phyloP scores from a whole-genome alignment of 2,888 invertebrate genomes.

The Amitus sp. region DNA sequence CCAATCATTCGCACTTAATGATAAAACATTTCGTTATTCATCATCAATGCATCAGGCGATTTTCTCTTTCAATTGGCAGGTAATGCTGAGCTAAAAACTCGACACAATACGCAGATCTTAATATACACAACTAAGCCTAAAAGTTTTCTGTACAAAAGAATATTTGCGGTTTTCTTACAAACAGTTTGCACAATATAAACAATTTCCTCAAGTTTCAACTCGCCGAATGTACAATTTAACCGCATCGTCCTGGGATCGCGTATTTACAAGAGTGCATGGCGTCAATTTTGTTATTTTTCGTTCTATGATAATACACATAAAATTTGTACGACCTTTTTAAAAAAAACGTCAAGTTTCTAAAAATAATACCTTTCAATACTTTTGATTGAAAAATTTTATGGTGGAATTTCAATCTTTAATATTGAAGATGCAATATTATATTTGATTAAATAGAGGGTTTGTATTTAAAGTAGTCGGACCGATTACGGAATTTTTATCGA shows the following conservation, averaged over 20 bases:
- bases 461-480: not conserved
- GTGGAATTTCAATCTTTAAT: too few species aligned
- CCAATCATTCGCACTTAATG: not conserved
- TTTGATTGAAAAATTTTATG: too few species aligned
- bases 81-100: not conserved
- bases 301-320: too few species aligned
- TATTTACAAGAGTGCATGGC: not conserved
- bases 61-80: not conserved
- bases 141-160: conserved; percentile 3
- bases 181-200: not conserved
- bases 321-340: too few species aligned
- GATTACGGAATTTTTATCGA: not conserved
- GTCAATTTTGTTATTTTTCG: too few species aligned
- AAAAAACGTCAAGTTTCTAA: too few species aligned
- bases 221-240: too few species aligned
- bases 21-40: not conserved
- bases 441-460: not conserved
- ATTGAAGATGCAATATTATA: too few species aligned
- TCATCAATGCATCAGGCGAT: not conserved
- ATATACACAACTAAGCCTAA: conserved; percentile 4
- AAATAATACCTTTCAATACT: too few species aligned
- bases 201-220: not conserved
- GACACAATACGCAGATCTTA: not conserved
- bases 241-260: not conserved
- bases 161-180: not conserved